Evolutionary conservation across 2,888 invertebrate species (phyloP).

Genomic region (Caenorhabditis becei): DNA sequence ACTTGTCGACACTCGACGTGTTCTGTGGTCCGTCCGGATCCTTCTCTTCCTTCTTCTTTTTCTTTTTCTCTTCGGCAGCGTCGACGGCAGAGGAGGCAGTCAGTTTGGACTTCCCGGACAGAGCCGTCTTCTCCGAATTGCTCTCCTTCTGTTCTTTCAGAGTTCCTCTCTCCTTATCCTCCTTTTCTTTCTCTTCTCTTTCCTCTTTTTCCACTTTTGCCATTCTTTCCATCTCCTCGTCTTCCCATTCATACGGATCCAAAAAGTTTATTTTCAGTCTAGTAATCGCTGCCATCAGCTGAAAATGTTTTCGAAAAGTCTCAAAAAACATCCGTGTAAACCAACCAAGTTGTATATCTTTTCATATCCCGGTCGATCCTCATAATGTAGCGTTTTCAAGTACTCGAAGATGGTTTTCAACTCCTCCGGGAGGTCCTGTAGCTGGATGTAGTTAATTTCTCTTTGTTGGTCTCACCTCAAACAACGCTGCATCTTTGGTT

Average conservation of each 20-base stretch:
- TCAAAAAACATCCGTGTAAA: too few relatives aligned
- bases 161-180: conserved; percentile 9
- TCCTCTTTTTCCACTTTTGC: conserved; percentile 41
- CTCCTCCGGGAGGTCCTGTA: conserved; percentile 54
- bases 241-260: conserved; percentile 65
- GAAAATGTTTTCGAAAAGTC: too few relatives aligned
- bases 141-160: conserved; percentile 23
- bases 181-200: conserved; percentile 18
- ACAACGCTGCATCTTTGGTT: conserved; percentile 46
- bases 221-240: conserved; percentile 58
- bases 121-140: conserved; percentile 13
- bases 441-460: neutral
- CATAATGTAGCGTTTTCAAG: conserved; percentile 44
- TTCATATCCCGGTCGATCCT: conserved; percentile 47
- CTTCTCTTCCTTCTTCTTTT: neutral
- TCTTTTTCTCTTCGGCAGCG: conserved; percentile 35
- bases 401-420: conserved; percentile 53
- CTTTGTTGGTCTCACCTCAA: conserved; percentile 27
- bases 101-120: conserved; percentile 1
- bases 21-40: conserved; percentile 33
- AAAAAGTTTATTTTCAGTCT: conserved; percentile 57
- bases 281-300: conserved; percentile 57
- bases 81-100: neutral
- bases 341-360: conserved; percentile 57
- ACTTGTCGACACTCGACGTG: conserved; percentile 33